Percentiles rank a stretch among this genome's conserved stretches.
Conservation (phyloP, 64 coral and sea anemone species). For the Trachythela sp. region DNA sequence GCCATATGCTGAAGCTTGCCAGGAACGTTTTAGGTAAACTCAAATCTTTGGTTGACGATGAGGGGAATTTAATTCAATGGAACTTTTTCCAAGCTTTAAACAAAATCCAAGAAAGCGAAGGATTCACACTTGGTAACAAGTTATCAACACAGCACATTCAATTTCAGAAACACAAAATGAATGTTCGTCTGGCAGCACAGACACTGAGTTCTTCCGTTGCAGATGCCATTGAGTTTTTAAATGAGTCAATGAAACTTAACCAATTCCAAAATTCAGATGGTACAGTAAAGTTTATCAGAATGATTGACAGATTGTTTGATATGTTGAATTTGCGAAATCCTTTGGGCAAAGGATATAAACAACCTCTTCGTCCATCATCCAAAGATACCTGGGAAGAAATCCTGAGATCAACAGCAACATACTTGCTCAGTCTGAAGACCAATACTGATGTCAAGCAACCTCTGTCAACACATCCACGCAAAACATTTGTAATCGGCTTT, state of each 20-base stretch:
- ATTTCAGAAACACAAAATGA: background rate
- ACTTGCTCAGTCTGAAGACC: background rate
- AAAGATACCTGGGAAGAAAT: background rate
- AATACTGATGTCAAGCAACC: background rate
- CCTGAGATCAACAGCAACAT: background rate
- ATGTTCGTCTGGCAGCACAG: background rate
- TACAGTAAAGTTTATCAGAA: background rate
- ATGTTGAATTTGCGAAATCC: background rate
- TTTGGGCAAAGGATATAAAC: background rate
- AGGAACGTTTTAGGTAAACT: background rate
- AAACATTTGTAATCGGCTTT: background rate
- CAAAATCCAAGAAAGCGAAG: slow-evolving; percentile 1
- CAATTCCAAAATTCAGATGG: background rate
- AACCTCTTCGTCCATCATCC: background rate
- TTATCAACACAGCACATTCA: background rate
- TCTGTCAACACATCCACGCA: background rate
- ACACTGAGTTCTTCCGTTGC: background rate
- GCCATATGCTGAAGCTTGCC: background rate
- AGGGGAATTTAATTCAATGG: background rate
- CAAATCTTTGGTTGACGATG: background rate
- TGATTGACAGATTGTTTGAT: background rate
- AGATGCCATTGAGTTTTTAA: background rate
- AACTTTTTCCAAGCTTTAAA: background rate
- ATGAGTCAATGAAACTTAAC: background rate
- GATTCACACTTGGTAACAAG: background rate